Evolutionary conservation across 1,140 invertebrate genomes (phyloP).

Genomic region (Leptoteleia sp.): DNA sequence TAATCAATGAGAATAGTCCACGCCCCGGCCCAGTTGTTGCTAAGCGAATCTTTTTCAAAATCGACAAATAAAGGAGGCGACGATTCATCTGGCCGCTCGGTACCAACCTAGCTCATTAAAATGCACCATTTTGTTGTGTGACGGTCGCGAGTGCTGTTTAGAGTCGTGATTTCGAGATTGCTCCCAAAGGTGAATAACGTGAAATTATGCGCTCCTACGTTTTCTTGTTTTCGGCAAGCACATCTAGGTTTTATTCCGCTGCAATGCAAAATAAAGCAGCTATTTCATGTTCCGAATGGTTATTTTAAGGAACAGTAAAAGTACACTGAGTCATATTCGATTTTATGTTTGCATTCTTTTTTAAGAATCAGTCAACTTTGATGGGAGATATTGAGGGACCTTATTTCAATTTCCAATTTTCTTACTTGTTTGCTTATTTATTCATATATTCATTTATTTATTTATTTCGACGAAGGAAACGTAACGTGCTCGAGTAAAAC

Average conservation of each 20-base stretch:
- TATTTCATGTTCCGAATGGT: slow-evolving; percentile 1
- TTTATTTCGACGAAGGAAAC: too few species aligned
- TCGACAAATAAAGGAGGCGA: slow-evolving; percentile 16
- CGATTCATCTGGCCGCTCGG: not conserved
- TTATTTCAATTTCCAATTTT: too few species aligned
- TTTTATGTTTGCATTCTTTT: too few species aligned
- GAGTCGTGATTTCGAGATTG: slow-evolving; percentile 33
- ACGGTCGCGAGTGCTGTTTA: slow-evolving; percentile 20
- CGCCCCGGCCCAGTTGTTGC: slow-evolving; percentile 9
- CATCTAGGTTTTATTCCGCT: slow-evolving; percentile 10
- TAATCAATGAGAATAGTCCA: slow-evolving; percentile 58
- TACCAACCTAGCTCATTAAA: slow-evolving; percentile 53
- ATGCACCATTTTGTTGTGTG: slow-evolving; percentile 43
- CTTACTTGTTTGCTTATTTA: too few species aligned
- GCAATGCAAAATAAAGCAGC: slow-evolving; percentile 9
- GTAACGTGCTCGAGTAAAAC: too few species aligned
- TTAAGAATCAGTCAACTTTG: too few species aligned
- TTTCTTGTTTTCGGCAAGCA: slow-evolving; percentile 17
- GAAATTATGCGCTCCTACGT: slow-evolving; percentile 24
- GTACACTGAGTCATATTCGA: too few species aligned
- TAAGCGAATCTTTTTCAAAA: slow-evolving; percentile 32
- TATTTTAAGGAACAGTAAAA: slow-evolving; percentile 13
- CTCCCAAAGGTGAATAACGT: slow-evolving; percentile 37
- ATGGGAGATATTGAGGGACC: too few species aligned
- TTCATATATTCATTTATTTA: too few species aligned